A percentile compares a stretch with the other conserved stretches of the same genome.
These are phyloP conservation scores for Latrodectus hesperus DNA, from an alignment of 2,888 invertebrate genomes.

Conservation along the genomic window DNA sequence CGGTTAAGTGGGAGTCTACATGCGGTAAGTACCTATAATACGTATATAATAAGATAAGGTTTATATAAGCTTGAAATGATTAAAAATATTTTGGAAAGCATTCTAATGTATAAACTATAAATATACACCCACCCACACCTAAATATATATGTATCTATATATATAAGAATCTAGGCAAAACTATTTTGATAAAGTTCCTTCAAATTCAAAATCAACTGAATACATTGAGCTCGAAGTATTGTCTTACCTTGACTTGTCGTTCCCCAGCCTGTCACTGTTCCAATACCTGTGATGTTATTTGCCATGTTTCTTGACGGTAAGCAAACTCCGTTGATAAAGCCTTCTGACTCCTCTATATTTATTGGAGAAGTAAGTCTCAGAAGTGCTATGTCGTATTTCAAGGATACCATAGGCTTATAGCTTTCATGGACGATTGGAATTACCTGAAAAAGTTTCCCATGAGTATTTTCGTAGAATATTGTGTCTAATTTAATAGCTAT, in stretches of 20 bases:
- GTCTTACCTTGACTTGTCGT: conserved; percentile 57
- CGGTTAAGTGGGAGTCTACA: no score
- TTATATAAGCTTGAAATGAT: no score
- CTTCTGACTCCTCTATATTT: conserved; percentile 45
- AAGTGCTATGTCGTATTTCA: conserved; percentile 70
- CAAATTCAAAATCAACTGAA: neutral
- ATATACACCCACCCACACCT: no score
- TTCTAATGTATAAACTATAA: no score
- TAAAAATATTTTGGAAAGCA: no score
- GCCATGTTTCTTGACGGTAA: conserved; percentile 43
- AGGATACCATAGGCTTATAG: conserved; percentile 42
- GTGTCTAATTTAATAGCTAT: no score
- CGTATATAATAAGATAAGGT: no score
- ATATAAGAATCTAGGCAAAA: no score
- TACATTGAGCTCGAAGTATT: neutral
- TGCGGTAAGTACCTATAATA: no score
- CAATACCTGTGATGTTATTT: conserved; percentile 65
- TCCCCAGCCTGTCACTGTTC: conserved; percentile 71
- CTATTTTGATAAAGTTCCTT: no score
- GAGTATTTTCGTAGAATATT: no score
- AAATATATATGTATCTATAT: no score
- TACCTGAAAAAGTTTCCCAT: conserved; percentile 12
- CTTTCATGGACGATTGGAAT: conserved; percentile 60
- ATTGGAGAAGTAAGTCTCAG: conserved; percentile 60
- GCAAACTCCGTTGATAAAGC: conserved; percentile 62